Conservation (phyloP, 2,797 vertebrate genomes). For the Peromyscus eremicus region DNA sequence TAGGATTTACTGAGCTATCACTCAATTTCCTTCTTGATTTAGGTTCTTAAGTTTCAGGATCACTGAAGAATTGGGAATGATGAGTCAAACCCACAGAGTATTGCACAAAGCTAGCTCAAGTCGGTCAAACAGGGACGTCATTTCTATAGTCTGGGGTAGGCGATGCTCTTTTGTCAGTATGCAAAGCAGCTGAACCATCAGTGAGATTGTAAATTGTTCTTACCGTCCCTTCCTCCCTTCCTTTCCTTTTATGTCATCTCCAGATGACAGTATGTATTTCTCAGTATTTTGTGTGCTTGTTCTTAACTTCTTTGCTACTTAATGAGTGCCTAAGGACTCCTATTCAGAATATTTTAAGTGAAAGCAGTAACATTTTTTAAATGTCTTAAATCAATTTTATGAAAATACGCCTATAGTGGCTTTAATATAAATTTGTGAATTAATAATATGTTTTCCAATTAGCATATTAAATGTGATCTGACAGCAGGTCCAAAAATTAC, state of each 20-base stretch:
- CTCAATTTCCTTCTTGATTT: conserved; percentile 57
- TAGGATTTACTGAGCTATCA: conserved; percentile 39
- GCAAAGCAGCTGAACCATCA: background rate
- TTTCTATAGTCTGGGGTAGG: background rate
- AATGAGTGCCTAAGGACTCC: background rate
- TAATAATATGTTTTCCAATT: background rate
- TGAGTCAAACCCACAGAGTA: background rate
- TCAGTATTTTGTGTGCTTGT: background rate
- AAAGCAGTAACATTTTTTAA: background rate
- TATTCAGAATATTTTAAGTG: conserved; percentile 42
- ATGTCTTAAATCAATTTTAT: conserved; percentile 17
- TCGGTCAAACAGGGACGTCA: background rate
- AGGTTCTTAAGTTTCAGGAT: conserved; percentile 57
- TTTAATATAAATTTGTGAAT: conserved; percentile 55
- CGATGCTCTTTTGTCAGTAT: background rate
- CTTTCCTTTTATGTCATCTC: background rate
- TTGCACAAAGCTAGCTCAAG: background rate
- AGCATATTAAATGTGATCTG: conserved; percentile 9
- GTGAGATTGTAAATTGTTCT: background rate
- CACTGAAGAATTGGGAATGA: background rate
- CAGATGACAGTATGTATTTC: background rate
- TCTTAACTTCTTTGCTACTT: conserved; percentile 29
- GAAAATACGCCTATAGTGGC: background rate
- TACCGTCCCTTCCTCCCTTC: no score
- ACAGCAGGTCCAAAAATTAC: conserved; percentile 10